phyloP scores from a whole-genome alignment of 2,797 vertebrate species.

The Amblyopsis hoosieri region DNA sequence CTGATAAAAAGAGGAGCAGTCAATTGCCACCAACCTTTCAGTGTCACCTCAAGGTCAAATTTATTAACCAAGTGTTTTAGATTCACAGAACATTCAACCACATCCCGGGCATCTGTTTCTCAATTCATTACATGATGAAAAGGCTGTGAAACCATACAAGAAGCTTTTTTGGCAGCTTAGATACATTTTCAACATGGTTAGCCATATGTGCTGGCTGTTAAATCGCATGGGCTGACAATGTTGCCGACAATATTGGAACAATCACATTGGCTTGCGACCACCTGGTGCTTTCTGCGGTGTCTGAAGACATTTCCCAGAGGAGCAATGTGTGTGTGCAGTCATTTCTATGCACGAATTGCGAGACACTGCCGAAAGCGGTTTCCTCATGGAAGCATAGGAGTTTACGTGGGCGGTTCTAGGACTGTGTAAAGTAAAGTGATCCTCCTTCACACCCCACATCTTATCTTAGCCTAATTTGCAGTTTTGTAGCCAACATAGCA shows the following conservation, averaged over 20 bases:
- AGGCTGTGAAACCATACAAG: not conserved
- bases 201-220: conserved; percentile 22
- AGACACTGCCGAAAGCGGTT: conserved; percentile 45
- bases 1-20: conserved; percentile 52
- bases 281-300: conserved; percentile 2
- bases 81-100: not conserved
- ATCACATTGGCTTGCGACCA: conserved; percentile 24
- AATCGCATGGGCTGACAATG: conserved; percentile 17
- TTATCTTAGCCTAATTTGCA: too few species aligned
- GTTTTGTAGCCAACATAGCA: not conserved
- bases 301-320: not conserved
- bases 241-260: conserved; percentile 21
- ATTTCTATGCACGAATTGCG: conserved; percentile 54
- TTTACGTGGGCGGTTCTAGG: conserved; percentile 36
- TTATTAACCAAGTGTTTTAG: conserved; percentile 17
- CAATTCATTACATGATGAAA: not conserved
- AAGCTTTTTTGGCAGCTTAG: not conserved
- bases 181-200: conserved; percentile 2
- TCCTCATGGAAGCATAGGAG: conserved; percentile 44
- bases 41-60: conserved; percentile 57
- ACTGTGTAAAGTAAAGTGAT: conserved; percentile 33
- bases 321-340: conserved; percentile 17
- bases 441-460: conserved; percentile 19
- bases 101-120: not conserved
- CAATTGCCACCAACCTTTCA: conserved; percentile 43